Conservation (phyloP, 1,140 invertebrate species). For the Polypedilum vanderplanki region DNA sequence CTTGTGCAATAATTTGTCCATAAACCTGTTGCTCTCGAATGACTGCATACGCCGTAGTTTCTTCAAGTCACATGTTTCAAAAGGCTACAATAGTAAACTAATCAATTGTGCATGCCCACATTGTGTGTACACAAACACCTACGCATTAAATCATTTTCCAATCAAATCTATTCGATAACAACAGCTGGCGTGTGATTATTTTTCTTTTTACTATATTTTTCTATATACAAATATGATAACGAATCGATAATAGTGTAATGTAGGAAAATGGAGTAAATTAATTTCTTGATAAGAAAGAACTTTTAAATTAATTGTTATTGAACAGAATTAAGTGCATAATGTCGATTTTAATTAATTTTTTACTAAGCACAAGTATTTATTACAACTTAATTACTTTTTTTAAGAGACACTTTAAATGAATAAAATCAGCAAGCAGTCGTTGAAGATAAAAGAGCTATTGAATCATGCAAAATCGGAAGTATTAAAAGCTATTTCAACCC, state of each 20-base stretch:
- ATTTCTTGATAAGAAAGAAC: not conserved
- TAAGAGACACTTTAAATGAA: too few relatives aligned
- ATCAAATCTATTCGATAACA: not conserved
- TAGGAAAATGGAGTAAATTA: not conserved
- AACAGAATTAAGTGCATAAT: not conserved
- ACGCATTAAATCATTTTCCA: not conserved
- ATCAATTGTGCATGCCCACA: not conserved
- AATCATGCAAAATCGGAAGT: too few relatives aligned
- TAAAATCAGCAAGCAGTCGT: too few relatives aligned
- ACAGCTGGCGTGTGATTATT: not conserved
- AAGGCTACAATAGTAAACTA: not conserved
- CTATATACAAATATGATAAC: not conserved
- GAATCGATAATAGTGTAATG: not conserved
- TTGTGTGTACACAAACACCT: not conserved
- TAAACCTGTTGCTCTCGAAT: too few relatives aligned
- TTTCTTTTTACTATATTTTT: not conserved
- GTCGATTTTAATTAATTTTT: constrained; percentile 16
- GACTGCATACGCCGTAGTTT: too few relatives aligned
- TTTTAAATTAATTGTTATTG: not conserved
- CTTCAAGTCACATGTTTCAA: too few relatives aligned
- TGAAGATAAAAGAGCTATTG: too few relatives aligned
- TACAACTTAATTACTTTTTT: too few relatives aligned
- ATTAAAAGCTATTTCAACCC: too few relatives aligned
- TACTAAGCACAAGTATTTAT: too few relatives aligned
- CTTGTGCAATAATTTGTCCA: too few relatives aligned